phyloP scores from a whole-genome alignment of 2,888 invertebrate species.

The Salticus scenicus region DNA sequence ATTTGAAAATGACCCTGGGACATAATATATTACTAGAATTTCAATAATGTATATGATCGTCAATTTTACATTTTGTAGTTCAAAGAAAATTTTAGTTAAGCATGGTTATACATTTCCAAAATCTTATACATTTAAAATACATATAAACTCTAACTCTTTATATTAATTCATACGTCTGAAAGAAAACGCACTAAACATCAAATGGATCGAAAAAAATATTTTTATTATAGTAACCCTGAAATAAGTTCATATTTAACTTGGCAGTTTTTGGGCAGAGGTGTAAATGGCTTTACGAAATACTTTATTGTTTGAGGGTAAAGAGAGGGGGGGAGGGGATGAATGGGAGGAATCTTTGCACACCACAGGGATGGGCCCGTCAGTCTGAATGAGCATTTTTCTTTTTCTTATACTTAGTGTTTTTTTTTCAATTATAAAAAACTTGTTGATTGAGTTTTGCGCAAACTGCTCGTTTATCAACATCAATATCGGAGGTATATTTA shows the following conservation, averaged over 20 bases:
- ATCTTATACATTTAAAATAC: no score
- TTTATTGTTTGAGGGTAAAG: no score
- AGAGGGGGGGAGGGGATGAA: slow-evolving; percentile 11
- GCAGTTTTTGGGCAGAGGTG: slow-evolving; percentile 49
- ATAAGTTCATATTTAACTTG: slow-evolving; percentile 45
- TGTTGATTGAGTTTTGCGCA: slow-evolving; percentile 52
- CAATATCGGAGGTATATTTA: slow-evolving; percentile 57
- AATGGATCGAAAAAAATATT: background rate
- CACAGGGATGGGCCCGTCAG: background rate
- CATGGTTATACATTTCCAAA: no score
- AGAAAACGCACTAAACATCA: no score
- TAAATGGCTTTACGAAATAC: slow-evolving; percentile 56
- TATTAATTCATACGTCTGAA: no score
- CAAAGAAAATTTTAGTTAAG: no score
- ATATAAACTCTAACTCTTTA: no score
- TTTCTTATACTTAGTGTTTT: background rate
- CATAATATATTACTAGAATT: no score
- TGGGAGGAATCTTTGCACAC: background rate
- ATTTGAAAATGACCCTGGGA: no score
- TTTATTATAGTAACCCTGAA: slow-evolving; percentile 23
- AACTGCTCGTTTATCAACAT: slow-evolving; percentile 57
- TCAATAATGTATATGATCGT: no score
- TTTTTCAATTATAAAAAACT: slow-evolving; percentile 60
- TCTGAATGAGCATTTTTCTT: background rate
- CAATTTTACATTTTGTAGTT: no score